phyloP scores from a whole-genome alignment of 2,113 vertebrate species.

The Ochotona princeps region DNA sequence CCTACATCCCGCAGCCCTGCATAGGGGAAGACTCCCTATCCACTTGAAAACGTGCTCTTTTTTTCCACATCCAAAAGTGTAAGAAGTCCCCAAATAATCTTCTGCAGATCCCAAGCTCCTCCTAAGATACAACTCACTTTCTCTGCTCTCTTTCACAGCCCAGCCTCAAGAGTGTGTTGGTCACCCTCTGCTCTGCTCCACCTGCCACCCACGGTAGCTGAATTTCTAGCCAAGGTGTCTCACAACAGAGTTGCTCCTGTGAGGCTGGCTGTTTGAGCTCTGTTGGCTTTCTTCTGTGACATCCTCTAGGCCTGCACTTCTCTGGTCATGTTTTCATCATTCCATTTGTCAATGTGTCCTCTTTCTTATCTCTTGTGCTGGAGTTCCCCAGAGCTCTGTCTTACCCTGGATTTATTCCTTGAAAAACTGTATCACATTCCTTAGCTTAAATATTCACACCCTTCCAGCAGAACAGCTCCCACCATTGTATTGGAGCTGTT shows the following conservation, averaged over 20 bases:
- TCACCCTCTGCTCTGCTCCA: background rate
- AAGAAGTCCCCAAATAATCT: background rate
- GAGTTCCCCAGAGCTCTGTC: background rate
- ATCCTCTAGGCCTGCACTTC: background rate
- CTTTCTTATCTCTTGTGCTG: background rate
- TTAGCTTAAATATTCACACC: background rate
- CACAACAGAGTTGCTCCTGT: background rate
- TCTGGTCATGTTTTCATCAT: background rate
- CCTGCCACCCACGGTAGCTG: fast-evolving
- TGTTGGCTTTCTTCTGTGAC: background rate
- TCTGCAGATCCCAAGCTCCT: background rate
- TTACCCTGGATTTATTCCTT: background rate
- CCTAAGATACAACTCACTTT: background rate
- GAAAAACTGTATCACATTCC: background rate
- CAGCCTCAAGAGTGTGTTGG: background rate
- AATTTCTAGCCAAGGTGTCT: background rate
- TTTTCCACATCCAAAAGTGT: background rate
- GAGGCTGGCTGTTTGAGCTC: background rate
- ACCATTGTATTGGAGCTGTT: fast-evolving
- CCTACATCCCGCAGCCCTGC: background rate
- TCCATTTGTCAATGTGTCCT: background rate
- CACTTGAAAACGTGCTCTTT: background rate
- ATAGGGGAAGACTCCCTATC: background rate
- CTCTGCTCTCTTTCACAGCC: background rate
- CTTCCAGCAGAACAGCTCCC: background rate